Evolutionary conservation across 2,797 vertebrate species (phyloP), one percentile per base, ranked within the genome.

Genomic region (Gephyroberyx darwinii): DNA sequence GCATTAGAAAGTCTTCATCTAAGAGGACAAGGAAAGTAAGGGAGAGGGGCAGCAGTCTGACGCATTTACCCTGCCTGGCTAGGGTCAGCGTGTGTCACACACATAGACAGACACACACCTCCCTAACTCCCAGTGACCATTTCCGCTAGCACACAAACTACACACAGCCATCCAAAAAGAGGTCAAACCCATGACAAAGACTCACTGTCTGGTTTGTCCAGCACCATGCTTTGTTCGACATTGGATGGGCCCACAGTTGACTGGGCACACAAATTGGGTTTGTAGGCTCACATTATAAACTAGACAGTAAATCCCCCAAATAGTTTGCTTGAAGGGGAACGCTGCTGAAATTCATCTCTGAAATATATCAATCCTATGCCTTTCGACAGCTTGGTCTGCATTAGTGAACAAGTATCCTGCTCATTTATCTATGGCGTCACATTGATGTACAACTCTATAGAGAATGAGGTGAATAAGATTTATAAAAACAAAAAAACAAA

Each of bases 201-300:
- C 70, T 69, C 74, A 56, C 78, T 86, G 84, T 90, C 84, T 87
- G 78, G 75, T 87, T 76, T 84, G 84, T 83, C 82, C 76, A 69
- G 73, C 74, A 74, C 71, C 16, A 68, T 47, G 61, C 81, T 84
- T 86, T 91, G 88, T 88, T 81, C 85, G 47, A 77, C 65, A 75
- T 53, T 73, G 70, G 79, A 80, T 66, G 57, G 80, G 77, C 45
- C 52, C 82, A 62, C 87, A 88, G 86, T 82, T 84, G 84, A 87
- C 84, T 86, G 85, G 63, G 58, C 75, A 85, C 77, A 90, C 84
- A 89, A 90, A 89, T 85, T 77, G 76, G 81, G 80, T 88, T 84
- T 84, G 77, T 81, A 79, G 80, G 63, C 65, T 84, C 52, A 71
- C 71, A 86, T 85, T 86, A 77, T 83, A 65, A 85, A 82, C 67